Percentiles rank a stretch among this genome's conserved stretches.
phyloP scores from a whole-genome alignment of 2,888 invertebrate genomes.

The Clistopyga incitator region DNA sequence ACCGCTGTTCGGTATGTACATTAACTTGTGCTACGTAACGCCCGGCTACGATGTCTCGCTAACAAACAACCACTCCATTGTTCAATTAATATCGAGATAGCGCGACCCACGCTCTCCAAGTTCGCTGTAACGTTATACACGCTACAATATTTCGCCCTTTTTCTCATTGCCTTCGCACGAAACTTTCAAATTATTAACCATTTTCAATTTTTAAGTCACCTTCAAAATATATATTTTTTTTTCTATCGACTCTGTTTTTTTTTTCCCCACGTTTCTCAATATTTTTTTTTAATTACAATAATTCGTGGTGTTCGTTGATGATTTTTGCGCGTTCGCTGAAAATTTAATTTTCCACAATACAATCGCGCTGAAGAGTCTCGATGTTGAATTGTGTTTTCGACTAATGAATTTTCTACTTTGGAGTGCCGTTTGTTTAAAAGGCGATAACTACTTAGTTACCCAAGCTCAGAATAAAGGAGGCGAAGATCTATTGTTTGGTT shows the following conservation, averaged over 20 bases:
- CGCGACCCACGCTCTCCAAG: slow-evolving; percentile 15
- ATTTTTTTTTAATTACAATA: too few species aligned
- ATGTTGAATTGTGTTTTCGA: background rate
- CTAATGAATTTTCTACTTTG: background rate
- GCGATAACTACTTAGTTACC: slow-evolving; percentile 6
- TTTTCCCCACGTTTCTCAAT: too few species aligned
- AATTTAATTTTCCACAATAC: too few species aligned
- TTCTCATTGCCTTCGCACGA: background rate
- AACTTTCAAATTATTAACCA: too few species aligned
- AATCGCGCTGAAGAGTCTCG: too few species aligned
- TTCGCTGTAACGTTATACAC: slow-evolving; percentile 8
- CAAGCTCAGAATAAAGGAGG: slow-evolving; percentile 2
- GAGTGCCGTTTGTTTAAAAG: background rate
- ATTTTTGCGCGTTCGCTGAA: too few species aligned
- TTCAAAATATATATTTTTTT: too few species aligned
- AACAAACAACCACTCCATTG: slow-evolving; percentile 67
- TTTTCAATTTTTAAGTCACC: too few species aligned
- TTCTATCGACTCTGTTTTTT: too few species aligned
- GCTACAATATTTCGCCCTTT: slow-evolving; percentile 49
- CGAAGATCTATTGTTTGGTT: slow-evolving; percentile 57
- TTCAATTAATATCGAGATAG: slow-evolving; percentile 65
- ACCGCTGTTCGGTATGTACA: slow-evolving; percentile 42
- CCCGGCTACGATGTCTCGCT: slow-evolving; percentile 19
- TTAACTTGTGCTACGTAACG: slow-evolving; percentile 10
- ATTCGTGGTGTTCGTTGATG: too few species aligned